Percentiles rank a stretch among this genome's conserved stretches.
These are phyloP conservation scores for Adoxophyes honmai DNA, from an alignment of 1,140 invertebrate genomes.

Conservation along the genomic window DNA sequence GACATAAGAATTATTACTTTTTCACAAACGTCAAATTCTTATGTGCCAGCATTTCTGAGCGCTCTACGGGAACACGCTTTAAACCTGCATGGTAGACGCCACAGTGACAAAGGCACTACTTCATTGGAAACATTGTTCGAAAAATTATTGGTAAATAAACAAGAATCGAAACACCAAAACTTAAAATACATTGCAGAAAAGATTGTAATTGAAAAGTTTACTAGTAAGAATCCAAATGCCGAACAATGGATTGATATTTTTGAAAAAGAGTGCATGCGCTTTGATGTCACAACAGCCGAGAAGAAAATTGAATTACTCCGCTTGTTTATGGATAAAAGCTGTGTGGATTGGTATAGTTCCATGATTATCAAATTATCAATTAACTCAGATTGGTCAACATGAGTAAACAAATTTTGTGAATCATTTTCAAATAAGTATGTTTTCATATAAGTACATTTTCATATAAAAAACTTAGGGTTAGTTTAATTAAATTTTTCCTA, in stretches of 20 bases:
- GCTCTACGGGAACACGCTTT: no score
- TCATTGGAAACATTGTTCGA: conserved; percentile 26
- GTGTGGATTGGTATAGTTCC: no score
- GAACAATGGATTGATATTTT: conserved; percentile 38
- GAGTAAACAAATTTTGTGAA: conserved; percentile 34
- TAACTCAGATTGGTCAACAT: conserved; percentile 29
- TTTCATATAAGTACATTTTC: no score
- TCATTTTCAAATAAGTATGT: conserved; percentile 35
- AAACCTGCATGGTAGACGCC: no score
- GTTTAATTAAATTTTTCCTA: no score
- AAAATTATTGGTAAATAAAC: conserved; percentile 27
- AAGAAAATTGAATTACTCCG: conserved; percentile 40
- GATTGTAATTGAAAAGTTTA: conserved; percentile 36
- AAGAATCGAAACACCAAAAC: conserved; percentile 25
- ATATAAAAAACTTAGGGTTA: no score
- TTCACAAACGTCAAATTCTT: no score
- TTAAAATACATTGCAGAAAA: conserved; percentile 32
- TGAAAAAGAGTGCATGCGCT: conserved; percentile 43
- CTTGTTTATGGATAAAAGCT: conserved; percentile 36
- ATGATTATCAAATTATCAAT: conserved; percentile 33
- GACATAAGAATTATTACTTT: no score
- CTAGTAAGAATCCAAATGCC: conserved; percentile 27
- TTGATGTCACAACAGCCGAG: conserved; percentile 27
- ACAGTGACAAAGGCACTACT: conserved; percentile 6
- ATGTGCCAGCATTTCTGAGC: no score